Percentiles rank a stretch among this genome's conserved stretches.
phyloP scores from a whole-genome alignment of 2,888 invertebrate species.

The Drosophila meridionalis region DNA sequence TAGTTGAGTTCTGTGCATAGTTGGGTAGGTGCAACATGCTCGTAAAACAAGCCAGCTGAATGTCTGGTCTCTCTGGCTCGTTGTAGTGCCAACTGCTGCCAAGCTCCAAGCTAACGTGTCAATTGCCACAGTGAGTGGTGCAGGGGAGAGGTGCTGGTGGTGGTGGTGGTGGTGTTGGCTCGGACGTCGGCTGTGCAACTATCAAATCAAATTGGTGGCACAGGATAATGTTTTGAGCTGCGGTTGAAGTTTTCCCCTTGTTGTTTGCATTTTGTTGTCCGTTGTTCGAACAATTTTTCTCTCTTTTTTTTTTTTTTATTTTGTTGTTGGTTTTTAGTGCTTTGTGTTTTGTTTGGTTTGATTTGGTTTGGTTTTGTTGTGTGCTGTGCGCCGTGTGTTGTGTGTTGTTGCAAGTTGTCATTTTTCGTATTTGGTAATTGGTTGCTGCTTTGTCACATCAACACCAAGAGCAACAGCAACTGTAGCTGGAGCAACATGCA shows the following conservation, averaged over 20 bases:
- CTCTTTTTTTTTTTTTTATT: constrained; percentile 9
- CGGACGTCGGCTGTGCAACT: constrained; percentile 70
- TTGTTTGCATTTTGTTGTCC: constrained; percentile 45
- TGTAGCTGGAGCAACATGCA: constrained; percentile 60
- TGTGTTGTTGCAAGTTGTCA: constrained; percentile 76
- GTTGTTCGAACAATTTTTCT: constrained; percentile 48
- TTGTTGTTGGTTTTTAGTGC: constrained; percentile 51
- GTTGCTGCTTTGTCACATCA: constrained; percentile 79
- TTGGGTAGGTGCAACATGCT: constrained; percentile 75
- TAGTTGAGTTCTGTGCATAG: constrained; percentile 43
- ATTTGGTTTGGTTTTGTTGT: constrained; percentile 31
- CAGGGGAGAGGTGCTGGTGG: constrained; percentile 6
- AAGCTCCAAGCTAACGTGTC: constrained; percentile 74
- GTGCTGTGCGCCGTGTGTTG: constrained; percentile 25
- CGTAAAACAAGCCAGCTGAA: constrained; percentile 70
- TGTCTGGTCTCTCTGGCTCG: constrained; percentile 49
- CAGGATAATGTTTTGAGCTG: constrained; percentile 81
- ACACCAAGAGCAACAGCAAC: constrained; percentile 33
- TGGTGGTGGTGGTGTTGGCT: constrained; percentile 24
- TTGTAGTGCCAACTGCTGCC: constrained; percentile 77
- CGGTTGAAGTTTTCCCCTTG: constrained; percentile 65
- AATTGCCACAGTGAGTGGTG: constrained; percentile 57
- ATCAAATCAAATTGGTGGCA: constrained; percentile 81
- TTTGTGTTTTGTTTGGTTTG: constrained; percentile 43
- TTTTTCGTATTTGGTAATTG: constrained; percentile 80